Base-by-base conservation (phyloP, 2,888 invertebrate genomes). In the Eupithecia insigniata region DNA sequence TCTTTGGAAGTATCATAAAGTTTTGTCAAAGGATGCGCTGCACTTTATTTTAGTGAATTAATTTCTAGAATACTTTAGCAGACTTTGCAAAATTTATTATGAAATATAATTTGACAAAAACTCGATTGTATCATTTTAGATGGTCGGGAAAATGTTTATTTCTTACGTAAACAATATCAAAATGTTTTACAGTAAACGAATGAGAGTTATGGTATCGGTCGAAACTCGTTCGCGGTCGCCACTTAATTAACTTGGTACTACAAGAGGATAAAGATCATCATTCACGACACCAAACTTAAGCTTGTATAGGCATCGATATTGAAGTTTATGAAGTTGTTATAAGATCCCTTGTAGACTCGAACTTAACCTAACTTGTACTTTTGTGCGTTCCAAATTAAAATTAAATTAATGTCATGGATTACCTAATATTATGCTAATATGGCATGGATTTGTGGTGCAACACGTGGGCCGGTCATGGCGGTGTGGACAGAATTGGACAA, bases 331-430 rank as follows among this genome's bases (percentile, higher is more conserved):
- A 0, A 51, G 51, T 66, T 43, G 58, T 8, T 46, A 36, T 66
- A 66, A 32, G 39, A 34, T 65, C 67, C 62, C 67, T 62, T 67
- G 71, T 69, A 78, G 70, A n/a, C 65, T 70, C 28, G 26, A 88
- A 85, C 90, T 91, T 89, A 91, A 71, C 66, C 90, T 92, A 92
- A 84, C 85, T 93, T 93, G 93, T 93, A 93, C 93, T 90, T 76
- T 90, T 84, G 87, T 88, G 87, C 87, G 85, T 87, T 85, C 84
- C 79, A 79, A 74, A 74, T 75, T 81, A 81, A 62, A 80, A 82
- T 79, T 80, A 82, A 81, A 76, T 62, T 71, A 73, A 76, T 66
- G 73, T 73, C 76, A 72, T 39, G 66, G 43, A 68, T 78, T 81
- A 82, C 77, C 79, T 82, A 82, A 80, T 77, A 80, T 82, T 84